Evolutionary conservation across 1,140 invertebrate species (phyloP).

Genomic region (Drosophila suzukii): DNA sequence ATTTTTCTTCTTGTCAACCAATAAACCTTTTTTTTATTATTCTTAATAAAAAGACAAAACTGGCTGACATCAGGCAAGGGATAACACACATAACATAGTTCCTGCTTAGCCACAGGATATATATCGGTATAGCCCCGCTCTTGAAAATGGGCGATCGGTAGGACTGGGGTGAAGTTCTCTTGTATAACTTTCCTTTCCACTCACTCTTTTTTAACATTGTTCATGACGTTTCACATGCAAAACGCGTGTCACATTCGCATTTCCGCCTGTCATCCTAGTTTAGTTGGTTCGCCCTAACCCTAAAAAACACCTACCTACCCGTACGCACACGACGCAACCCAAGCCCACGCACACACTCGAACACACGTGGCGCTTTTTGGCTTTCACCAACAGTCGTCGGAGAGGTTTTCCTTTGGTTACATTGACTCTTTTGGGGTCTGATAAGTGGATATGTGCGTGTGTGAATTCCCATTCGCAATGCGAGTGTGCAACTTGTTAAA

Average conservation of each 20-base stretch:
- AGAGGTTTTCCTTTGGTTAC: conserved; percentile 66
- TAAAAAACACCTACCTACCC: not conserved
- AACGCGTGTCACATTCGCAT: conserved; percentile 83
- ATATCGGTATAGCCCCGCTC: conserved; percentile 17
- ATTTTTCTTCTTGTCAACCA: too few species aligned
- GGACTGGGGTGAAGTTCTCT: conserved; percentile 9
- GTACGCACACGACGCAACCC: not conserved
- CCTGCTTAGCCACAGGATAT: conserved; percentile 46
- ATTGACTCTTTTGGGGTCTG: conserved; percentile 66
- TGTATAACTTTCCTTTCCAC: conserved; percentile 23
- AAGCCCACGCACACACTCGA: conserved; percentile 7
- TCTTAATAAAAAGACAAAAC: too few species aligned
- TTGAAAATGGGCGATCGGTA: not conserved
- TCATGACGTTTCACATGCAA: conserved; percentile 82
- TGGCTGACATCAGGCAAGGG: conserved; percentile 22
- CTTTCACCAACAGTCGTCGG: conserved; percentile 66
- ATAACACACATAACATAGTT: conserved; percentile 8
- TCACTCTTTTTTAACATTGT: conserved; percentile 47
- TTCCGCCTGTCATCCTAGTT: conserved; percentile 82
- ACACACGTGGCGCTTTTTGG: conserved; percentile 61
- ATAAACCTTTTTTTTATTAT: too few species aligned
- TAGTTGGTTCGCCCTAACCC: conserved; percentile 28
- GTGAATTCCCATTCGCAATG: conserved; percentile 31
- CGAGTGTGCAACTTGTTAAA: conserved; percentile 81
- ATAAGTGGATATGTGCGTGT: conserved; percentile 57